These are phyloP conservation scores for Oryzias sinensis DNA, from an alignment of 2,797 vertebrate species.

Conservation along the genomic window DNA sequence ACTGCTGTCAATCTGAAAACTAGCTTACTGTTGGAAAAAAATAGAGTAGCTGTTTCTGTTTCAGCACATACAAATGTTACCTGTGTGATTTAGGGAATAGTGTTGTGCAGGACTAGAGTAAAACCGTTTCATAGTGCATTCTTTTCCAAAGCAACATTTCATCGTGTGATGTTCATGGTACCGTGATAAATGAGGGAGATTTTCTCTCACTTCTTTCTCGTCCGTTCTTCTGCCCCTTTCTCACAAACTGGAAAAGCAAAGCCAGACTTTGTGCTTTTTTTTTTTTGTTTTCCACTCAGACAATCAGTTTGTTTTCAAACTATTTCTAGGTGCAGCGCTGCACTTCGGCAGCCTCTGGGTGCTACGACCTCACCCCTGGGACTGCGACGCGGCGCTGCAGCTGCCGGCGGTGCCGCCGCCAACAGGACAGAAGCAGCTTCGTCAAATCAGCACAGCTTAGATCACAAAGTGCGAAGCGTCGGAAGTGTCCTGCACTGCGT, in stretches of 20 bases:
- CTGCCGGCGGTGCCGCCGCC: constrained; percentile 15
- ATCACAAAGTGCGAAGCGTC: constrained; percentile 19
- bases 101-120: constrained; percentile 25
- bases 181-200: constrained; percentile 70
- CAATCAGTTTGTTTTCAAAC: constrained; percentile 50
- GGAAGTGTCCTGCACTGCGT: constrained; percentile 33
- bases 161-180: constrained; percentile 40
- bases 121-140: constrained; percentile 20
- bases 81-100: constrained; percentile 21
- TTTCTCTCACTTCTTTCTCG: constrained; percentile 32
- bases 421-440: constrained; percentile 14
- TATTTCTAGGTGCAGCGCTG: constrained; percentile 37
- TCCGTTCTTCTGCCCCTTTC: constrained; percentile 53
- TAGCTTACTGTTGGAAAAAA: constrained; percentile 22
- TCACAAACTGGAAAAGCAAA: constrained; percentile 61
- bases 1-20: constrained; percentile 10
- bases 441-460: constrained; percentile 19
- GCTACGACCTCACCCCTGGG: constrained; percentile 7
- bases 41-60: constrained; percentile 16
- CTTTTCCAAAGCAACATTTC: constrained; percentile 26
- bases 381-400: constrained; percentile 23
- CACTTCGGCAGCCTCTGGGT: constrained; percentile 21
- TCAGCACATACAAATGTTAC: constrained; percentile 5
- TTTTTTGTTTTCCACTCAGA: constrained; percentile 53
- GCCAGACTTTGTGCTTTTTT: constrained; percentile 60